Conservation (phyloP, 2,888 invertebrate species). For the Drosophila peninsularis region DNA sequence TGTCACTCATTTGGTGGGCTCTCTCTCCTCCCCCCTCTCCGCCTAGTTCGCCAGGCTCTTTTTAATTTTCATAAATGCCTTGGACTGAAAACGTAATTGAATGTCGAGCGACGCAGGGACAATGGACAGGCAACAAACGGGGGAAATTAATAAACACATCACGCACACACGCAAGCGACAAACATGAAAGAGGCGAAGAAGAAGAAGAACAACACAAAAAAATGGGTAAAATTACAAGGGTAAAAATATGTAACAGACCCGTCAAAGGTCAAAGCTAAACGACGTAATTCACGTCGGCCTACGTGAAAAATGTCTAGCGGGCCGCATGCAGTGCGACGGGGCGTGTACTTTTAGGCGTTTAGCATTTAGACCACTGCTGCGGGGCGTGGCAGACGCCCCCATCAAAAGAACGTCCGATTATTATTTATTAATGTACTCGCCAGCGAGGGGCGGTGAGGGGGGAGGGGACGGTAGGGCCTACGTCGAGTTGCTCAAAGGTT, state of each 20-base stretch:
- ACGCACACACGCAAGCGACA: slow-evolving; percentile 65
- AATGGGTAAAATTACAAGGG: slow-evolving; percentile 50
- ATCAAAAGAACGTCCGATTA: slow-evolving; percentile 34
- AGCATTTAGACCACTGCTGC: slow-evolving; percentile 11
- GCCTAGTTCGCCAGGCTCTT: slow-evolving; percentile 29
- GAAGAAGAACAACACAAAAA: background rate
- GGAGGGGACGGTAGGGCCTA: background rate
- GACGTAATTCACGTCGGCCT: slow-evolving; percentile 57
- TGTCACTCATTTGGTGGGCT: slow-evolving; percentile 60
- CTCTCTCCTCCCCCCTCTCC: background rate
- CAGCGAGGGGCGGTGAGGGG: background rate
- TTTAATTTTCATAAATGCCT: slow-evolving; percentile 73
- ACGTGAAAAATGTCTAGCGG: slow-evolving; percentile 11
- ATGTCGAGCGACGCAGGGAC: slow-evolving; percentile 51
- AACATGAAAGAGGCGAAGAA: slow-evolving; percentile 7
- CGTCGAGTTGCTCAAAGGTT: slow-evolving; percentile 15
- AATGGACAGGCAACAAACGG: slow-evolving; percentile 35
- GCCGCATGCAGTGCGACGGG: background rate
- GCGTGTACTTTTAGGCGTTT: slow-evolving; percentile 29
- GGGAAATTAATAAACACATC: slow-evolving; percentile 70
- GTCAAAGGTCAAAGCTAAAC: slow-evolving; percentile 67
- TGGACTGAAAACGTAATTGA: slow-evolving; percentile 66
- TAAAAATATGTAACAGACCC: slow-evolving; percentile 58
- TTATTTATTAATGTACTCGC: slow-evolving; percentile 56
- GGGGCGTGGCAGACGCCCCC: slow-evolving; percentile 21